Evolutionary conservation across 1,140 invertebrate genomes (phyloP).

Genomic region (Euura saliciscinereae): DNA sequence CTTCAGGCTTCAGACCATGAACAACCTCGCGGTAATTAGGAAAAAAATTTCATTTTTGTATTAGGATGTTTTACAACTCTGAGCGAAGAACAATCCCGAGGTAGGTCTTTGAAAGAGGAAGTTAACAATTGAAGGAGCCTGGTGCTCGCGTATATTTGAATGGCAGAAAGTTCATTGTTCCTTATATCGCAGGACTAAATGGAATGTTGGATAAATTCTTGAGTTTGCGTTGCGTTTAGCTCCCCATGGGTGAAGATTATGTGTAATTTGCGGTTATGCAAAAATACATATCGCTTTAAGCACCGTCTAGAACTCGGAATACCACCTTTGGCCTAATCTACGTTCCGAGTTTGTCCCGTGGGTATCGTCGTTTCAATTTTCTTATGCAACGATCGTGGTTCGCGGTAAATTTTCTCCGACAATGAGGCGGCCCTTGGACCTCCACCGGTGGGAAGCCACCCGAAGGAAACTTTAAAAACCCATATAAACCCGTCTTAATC

Average conservation of each 20-base stretch:
- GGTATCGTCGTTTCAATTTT: conserved; percentile 35
- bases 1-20: too few relatives aligned
- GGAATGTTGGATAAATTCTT: too few relatives aligned
- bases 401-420: not conserved
- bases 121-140: too few relatives aligned
- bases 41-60: not conserved
- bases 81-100: not conserved
- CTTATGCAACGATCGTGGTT: conserved; percentile 18
- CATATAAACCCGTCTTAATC: conserved; percentile 1
- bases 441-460: not conserved
- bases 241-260: conserved; percentile 46
- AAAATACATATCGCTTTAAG: conserved; percentile 43
- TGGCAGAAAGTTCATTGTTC: too few relatives aligned
- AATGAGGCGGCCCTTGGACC: not conserved
- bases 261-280: conserved; percentile 49
- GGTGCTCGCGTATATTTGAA: too few relatives aligned
- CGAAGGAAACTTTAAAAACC: conserved; percentile 1
- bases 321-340: not conserved
- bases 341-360: conserved; percentile 20
- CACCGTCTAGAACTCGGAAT: conserved; percentile 15
- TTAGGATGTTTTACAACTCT: not conserved
- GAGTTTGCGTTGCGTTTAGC: not conserved
- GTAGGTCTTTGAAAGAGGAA: not conserved
- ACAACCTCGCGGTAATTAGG: too few relatives aligned
- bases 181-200: too few relatives aligned